Evolutionary conservation across 2,113 vertebrate genomes (phyloP), one percentile per base, ranked within the genome.

Genomic region (Cathartes aura): DNA sequence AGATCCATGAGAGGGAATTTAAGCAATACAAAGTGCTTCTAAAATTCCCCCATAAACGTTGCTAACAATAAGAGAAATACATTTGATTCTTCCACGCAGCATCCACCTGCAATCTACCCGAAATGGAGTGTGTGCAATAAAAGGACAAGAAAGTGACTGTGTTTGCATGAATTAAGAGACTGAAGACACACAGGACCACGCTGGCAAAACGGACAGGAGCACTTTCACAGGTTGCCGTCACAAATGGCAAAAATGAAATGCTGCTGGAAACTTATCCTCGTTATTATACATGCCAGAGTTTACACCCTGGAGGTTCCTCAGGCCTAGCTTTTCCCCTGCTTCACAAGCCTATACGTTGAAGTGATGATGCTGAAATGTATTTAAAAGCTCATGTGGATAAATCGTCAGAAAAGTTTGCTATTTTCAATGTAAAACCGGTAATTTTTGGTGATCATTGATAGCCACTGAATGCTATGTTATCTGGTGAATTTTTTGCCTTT

Each of bases 221-320:
- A 52, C 9, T 73, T 76, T 63, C 18, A 55, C 0, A 0, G 38
- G 26, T 38, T 95, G 42, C 70, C 81, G 59, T 79, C n/a, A 58
- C 42, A 78, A 89, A 56, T 48, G 21, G 58, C 34, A 66, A 63
- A 91, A 92, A 81, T 15, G 5, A 63, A 63, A 63, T 22, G 45
- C 42, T 0, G 0, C 53, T 80, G 59, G 45, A 74, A 90, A 52
- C 8, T 80, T 62, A 55, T 3, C 34, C 24, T 81, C 0, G 0
- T 89, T 73, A 19, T 56, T 88, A 8, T 4, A n/a, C 12, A 17
- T 11, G 16, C 2, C 2, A 73, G 36, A 55, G 16, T 75, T 91
- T 48, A n/a, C 5, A 42, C 40, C 43, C 29, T 40, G 59, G 48
- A 47, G 27, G 42, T 36, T 83, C 80, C 32, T 29, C 40, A 52